Evolutionary conservation across 2,797 vertebrate genomes (phyloP).

Genomic region (Odontamblyopus rebecca): DNA sequence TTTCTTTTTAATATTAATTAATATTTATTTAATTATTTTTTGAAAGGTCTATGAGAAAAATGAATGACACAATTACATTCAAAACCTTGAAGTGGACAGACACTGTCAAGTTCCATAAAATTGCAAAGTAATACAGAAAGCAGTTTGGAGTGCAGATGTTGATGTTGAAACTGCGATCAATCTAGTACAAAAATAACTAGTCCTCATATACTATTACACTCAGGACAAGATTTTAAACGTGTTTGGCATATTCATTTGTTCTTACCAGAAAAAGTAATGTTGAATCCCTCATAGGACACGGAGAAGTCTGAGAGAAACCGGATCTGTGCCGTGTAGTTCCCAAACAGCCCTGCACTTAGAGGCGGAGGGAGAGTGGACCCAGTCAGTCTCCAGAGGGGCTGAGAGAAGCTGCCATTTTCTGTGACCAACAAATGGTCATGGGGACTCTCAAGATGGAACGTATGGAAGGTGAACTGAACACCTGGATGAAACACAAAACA

Average conservation of each 20-base stretch:
- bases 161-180: neutral
- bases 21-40: neutral
- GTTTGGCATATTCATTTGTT: neutral
- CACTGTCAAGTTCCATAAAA: neutral
- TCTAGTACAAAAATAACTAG: neutral
- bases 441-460: constrained; percentile 95
- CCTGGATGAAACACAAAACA: constrained; percentile 70
- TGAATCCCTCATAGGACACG: constrained; percentile 98
- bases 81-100: neutral
- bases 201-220: neutral
- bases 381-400: constrained; percentile 89
- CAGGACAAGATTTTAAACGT: neutral
- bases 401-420: constrained; percentile 91
- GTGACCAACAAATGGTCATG: constrained; percentile 95
- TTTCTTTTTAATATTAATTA: neutral
- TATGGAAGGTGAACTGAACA: constrained; percentile 96
- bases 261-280: constrained; percentile 97
- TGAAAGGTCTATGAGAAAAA: neutral
- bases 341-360: constrained; percentile 92
- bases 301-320: constrained; percentile 98
- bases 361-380: constrained; percentile 90
- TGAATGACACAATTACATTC: neutral
- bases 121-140: neutral
- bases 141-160: neutral
- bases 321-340: constrained; percentile 96